A percentile compares a stretch with the other conserved stretches of the same genome.
Evolutionary conservation across 2,113 vertebrate species (phyloP).

Genomic region (Megaceryle maxima): DNA sequence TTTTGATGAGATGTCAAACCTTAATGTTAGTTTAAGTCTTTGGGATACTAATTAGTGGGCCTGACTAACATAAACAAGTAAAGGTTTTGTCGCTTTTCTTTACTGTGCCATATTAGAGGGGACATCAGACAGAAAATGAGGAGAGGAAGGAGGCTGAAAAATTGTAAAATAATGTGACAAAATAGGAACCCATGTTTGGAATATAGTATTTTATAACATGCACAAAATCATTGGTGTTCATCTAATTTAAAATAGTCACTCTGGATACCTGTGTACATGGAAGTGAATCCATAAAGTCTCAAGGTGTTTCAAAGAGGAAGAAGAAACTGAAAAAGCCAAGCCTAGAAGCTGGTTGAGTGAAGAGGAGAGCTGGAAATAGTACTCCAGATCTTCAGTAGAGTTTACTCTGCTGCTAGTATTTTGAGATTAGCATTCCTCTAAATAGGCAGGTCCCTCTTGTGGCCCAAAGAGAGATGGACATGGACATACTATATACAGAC

Average conservation of each 20-base stretch:
- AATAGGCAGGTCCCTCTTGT: neutral
- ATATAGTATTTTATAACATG: neutral
- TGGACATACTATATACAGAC: neutral
- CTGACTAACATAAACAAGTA: neutral
- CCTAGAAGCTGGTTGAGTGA: neutral
- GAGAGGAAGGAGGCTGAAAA: neutral
- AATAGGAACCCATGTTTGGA: neutral
- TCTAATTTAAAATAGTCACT: neutral
- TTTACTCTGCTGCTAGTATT: neutral
- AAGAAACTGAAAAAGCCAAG: neutral
- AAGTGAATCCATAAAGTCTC: neutral
- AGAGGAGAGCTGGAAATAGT: neutral
- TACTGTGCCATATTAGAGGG: neutral
- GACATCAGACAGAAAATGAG: neutral
- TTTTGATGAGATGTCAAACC: neutral
- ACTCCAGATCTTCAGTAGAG: neutral
- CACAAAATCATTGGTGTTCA: neutral
- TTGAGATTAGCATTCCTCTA: neutral
- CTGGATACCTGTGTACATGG: neutral
- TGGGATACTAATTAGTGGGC: neutral
- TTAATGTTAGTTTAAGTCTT: neutral
- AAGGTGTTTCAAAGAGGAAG: neutral
- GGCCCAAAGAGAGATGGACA: neutral
- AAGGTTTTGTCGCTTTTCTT: neutral
- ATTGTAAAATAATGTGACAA: neutral